Percentiles rank a stretch among this genome's conserved stretches.
Evolutionary conservation across 64 coral and sea anemone genomes (phyloP).

Genomic region (Montipora efflorescens): DNA sequence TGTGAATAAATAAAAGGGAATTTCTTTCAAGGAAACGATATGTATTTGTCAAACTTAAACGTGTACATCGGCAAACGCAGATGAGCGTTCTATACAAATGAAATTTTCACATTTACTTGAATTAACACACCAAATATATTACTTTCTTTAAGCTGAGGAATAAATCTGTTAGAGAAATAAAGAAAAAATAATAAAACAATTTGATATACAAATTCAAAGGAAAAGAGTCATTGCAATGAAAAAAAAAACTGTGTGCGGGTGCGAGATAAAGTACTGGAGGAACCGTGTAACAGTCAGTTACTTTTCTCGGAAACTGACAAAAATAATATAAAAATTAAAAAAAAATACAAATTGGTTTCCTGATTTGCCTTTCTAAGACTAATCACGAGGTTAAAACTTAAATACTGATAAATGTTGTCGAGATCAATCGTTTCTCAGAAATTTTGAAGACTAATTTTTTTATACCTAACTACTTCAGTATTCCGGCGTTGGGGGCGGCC

Average conservation of each 20-base stretch:
- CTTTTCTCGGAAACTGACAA: too few relatives aligned
- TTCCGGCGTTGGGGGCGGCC: too few relatives aligned
- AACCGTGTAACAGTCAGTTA: too few relatives aligned
- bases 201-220: too few relatives aligned
- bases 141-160: neutral
- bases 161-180: neutral
- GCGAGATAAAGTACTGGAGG: too few relatives aligned
- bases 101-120: neutral
- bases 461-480: neutral
- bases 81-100: neutral
- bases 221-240: too few relatives aligned
- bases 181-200: neutral
- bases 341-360: too few relatives aligned
- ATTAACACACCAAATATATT: slow-evolving; percentile 40
- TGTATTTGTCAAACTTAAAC: neutral
- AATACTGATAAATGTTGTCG: neutral
- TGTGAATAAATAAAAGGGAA: slow-evolving; percentile 41
- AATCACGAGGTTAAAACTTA: neutral
- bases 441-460: neutral
- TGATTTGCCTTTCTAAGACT: neutral
- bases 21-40: neutral
- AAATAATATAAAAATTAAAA: too few relatives aligned
- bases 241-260: too few relatives aligned
- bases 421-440: neutral
- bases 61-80: neutral